Conservation (phyloP, 2,797 vertebrate species). For the Argya squamiceps region DNA sequence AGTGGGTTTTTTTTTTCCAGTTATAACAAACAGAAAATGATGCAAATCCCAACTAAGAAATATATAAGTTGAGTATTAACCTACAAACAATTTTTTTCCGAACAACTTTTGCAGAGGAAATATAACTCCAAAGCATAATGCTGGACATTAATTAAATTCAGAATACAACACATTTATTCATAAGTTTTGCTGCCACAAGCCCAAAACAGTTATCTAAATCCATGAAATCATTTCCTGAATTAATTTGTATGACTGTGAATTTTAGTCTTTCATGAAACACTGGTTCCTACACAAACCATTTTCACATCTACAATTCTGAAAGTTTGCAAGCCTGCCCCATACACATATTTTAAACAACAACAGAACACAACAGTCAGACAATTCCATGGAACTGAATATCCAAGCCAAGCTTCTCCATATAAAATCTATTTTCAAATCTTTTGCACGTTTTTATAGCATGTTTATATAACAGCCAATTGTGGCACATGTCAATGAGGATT, state of each 20-base stretch:
- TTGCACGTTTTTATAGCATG: fast-evolving
- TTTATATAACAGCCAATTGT: neutral
- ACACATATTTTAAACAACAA: neutral
- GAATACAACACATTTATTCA: fast-evolving
- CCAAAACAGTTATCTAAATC: neutral
- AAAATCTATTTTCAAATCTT: neutral
- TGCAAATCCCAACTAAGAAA: neutral
- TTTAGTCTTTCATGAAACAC: neutral
- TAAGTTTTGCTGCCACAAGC: neutral
- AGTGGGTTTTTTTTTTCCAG: neutral
- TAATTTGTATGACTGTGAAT: neutral
- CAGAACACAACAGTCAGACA: neutral
- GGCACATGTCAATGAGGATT: neutral
- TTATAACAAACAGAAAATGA: neutral
- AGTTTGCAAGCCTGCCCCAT: neutral
- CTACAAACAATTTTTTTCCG: neutral
- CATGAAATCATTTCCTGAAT: neutral
- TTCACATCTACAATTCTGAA: neutral
- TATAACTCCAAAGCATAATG: neutral
- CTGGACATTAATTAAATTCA: neutral
- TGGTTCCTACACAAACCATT: neutral
- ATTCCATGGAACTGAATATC: neutral
- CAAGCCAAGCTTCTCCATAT: neutral
- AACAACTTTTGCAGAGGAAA: neutral
- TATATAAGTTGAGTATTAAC: neutral